A percentile compares a stretch with the other conserved stretches of the same genome.
These are phyloP conservation scores for Eupelmus urozonus DNA, from an alignment of 2,888 invertebrate genomes.

Conservation along the genomic window DNA sequence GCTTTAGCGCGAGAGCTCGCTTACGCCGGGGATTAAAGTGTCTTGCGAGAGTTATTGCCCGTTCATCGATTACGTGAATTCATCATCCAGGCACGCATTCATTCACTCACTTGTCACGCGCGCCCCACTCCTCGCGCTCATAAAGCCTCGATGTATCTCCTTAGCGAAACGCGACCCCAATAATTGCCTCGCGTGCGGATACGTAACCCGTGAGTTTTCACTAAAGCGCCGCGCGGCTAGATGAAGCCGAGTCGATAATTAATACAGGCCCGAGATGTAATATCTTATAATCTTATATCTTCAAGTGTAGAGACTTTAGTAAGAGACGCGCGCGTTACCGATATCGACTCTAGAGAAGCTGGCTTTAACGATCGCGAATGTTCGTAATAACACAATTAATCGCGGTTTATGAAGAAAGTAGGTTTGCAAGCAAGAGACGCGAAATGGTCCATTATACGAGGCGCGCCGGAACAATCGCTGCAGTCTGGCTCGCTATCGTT, in stretches of 20 bases:
- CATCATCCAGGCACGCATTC: slow-evolving; percentile 20
- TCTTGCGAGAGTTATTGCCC: background rate
- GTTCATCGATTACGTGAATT: slow-evolving; percentile 4
- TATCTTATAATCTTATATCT: slow-evolving; percentile 4
- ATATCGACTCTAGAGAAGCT: background rate
- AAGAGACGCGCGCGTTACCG: too few relatives aligned
- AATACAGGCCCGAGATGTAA: background rate
- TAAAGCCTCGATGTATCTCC: slow-evolving; percentile 15
- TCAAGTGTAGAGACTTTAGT: background rate
- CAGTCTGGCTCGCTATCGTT: too few relatives aligned
- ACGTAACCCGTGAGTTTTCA: background rate
- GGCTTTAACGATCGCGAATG: too few relatives aligned
- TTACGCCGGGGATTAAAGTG: background rate
- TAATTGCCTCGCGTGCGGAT: slow-evolving; percentile 17
- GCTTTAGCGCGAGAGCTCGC: too few relatives aligned
- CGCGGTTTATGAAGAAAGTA: background rate
- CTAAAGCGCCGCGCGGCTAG: background rate
- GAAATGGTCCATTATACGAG: background rate
- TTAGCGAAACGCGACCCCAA: slow-evolving; percentile 42
- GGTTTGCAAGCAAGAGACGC: background rate
- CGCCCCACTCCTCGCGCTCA: too few relatives aligned
- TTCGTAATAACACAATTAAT: too few relatives aligned
- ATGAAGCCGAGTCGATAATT: background rate
- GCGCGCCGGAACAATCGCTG: background rate
- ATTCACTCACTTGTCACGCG: slow-evolving; percentile 1